These are phyloP conservation scores for Psylliodes chrysocephalus DNA, from an alignment of 2,888 invertebrate species.

Conservation along the genomic window DNA sequence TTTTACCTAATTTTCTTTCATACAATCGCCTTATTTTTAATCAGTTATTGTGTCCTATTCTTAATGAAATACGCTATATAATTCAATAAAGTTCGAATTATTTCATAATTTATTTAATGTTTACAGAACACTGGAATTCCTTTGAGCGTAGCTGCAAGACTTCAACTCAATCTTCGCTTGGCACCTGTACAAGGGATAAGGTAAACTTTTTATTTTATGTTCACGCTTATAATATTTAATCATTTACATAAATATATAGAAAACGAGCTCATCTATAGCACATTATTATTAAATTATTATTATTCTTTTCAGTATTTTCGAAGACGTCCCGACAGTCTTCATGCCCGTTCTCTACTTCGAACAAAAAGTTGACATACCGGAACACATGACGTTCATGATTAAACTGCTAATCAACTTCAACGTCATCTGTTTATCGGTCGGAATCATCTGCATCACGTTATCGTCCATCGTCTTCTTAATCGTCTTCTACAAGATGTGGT, in stretches of 20 bases:
- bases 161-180: conserved; percentile 82
- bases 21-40: too few species aligned
- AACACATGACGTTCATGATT: conserved; percentile 69
- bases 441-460: conserved; percentile 43
- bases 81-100: too few species aligned
- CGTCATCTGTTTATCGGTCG: conserved; percentile 48
- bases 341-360: conserved; percentile 86
- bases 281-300: too few species aligned
- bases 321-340: conserved; percentile 73
- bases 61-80: too few species aligned
- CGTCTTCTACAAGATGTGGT: conserved; percentile 45
- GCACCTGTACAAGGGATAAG: conserved; percentile 72
- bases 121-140: conserved; percentile 78
- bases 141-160: conserved; percentile 78
- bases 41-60: too few species aligned
- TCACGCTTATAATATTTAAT: too few species aligned
- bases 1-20: too few species aligned
- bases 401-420: conserved; percentile 67
- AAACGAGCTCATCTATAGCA: too few species aligned
- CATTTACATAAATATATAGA: too few species aligned
- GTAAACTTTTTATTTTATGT: too few species aligned
- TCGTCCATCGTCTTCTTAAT: conserved; percentile 38
- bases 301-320: conserved; percentile 69
- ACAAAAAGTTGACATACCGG: conserved; percentile 72
- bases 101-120: conserved; percentile 36